phyloP scores from a whole-genome alignment of 2,797 vertebrate species.

The Spheniscus humboldti region DNA sequence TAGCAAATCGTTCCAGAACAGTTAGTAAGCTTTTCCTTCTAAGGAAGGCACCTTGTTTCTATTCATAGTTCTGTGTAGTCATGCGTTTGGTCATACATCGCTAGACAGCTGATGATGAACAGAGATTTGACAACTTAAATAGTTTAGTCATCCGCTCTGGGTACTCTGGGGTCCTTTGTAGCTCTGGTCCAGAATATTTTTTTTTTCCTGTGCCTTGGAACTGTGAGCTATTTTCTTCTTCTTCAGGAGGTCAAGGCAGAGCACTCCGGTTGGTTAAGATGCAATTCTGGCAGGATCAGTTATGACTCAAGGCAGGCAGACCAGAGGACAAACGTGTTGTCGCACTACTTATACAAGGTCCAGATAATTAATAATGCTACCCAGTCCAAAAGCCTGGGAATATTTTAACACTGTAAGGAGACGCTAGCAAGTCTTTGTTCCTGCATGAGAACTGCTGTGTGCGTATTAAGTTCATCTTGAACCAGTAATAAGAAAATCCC shows the following conservation, averaged over 20 bases:
- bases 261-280: background rate
- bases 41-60: background rate
- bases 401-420: background rate
- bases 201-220: background rate
- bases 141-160: background rate
- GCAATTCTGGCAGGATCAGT: background rate
- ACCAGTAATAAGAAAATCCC: background rate
- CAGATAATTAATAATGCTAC: background rate
- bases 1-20: background rate
- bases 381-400: background rate
- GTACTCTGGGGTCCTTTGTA: background rate
- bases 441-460: background rate
- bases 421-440: background rate
- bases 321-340: background rate
- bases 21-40: background rate
- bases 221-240: background rate
- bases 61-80: background rate
- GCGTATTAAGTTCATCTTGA: background rate
- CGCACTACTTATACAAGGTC: background rate
- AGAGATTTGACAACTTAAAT: background rate
- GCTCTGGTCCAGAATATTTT: background rate
- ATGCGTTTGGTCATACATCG: background rate
- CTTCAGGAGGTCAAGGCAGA: background rate
- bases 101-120: background rate
- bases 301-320: background rate